Base-by-base conservation (phyloP, 2,888 invertebrate genomes). In the Pollenia labialis region DNA sequence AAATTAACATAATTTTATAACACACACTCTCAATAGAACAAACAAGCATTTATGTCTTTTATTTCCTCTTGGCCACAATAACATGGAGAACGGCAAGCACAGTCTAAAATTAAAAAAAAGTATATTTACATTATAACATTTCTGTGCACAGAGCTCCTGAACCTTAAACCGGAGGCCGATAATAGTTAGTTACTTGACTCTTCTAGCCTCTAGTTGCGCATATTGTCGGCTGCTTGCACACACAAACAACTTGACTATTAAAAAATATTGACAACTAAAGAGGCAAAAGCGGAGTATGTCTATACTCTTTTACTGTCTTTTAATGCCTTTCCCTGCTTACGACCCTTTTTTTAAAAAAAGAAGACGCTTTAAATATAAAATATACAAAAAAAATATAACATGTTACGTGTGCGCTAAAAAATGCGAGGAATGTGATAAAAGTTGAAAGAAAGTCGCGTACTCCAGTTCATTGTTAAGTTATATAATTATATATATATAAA, bases 1-100 rank as follows among this genome's bases (percentile, higher is more conserved):
- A 79, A 84, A 87, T 84, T 84, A 60, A 87, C 77, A 87, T 87
- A 83, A 81, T 74, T 72, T 77, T 87, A 56, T 68, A 68, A 87
- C 32, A 32, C 32, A 75, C 62, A 76, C 48, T 66, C 14, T 52
- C 23, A 64, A 58, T 66, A 16, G 32, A 44, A 62, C 18, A 54
- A 69, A 64, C 69, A 54, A 69, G 64, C 69, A 64, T 81, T 74
- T 81, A 50, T 69, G 46, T 23, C n/a, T 75, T 58, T 76, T 83
- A 68, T 83, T 83, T 83, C 75, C 86, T 83, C 76, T 82, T 48
- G 44, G n/a, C 44, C 11, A 40, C 46, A 50, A 64, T 60, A 46
- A 23, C 32, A 18, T 46, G 42, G 18, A 48, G 12, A 12, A 50
- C 8, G 9, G 56, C 44, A 16, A 52, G 50, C 12, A 32, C 42